phyloP scores from a whole-genome alignment of 2,888 invertebrate genomes.

The Nasonovia ribisnigri region DNA sequence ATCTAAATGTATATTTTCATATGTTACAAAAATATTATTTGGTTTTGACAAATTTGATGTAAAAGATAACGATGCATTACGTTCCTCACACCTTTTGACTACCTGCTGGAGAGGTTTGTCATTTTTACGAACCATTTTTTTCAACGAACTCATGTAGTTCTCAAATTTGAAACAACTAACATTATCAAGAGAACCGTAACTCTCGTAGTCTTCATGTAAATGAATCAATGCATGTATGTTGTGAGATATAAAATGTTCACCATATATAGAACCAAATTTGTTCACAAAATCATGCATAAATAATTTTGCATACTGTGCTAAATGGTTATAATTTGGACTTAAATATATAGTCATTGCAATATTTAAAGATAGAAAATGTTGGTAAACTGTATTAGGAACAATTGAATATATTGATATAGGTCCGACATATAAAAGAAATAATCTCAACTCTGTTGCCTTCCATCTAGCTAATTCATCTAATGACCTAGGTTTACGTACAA shows the following conservation, averaged over 20 bases:
- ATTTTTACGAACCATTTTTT: conserved; percentile 23
- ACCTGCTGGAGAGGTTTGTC: conserved; percentile 25
- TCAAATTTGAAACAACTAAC: conserved; percentile 50
- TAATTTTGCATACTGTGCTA: conserved; percentile 2
- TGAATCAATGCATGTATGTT: too few species aligned
- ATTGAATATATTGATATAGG: too few species aligned
- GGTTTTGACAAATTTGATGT: too few species aligned
- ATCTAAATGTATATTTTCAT: background rate
- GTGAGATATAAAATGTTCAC: conserved; percentile 8
- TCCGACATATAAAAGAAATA: too few species aligned
- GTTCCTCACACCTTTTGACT: background rate
- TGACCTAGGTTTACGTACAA: background rate
- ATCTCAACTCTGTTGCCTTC: conserved; percentile 30
- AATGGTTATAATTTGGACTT: background rate
- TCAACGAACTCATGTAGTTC: conserved; percentile 12
- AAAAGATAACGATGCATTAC: too few species aligned
- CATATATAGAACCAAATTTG: conserved; percentile 24
- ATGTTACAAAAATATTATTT: background rate
- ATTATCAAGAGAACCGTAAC: background rate
- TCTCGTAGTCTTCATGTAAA: too few species aligned
- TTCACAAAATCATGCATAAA: conserved; percentile 9
- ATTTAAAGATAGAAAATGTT: too few species aligned
- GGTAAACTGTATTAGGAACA: too few species aligned
- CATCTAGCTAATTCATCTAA: background rate
- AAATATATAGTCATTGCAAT: too few species aligned